Base-by-base conservation (phyloP, 2,113 vertebrate species). In the Ploceus nigricollis region DNA sequence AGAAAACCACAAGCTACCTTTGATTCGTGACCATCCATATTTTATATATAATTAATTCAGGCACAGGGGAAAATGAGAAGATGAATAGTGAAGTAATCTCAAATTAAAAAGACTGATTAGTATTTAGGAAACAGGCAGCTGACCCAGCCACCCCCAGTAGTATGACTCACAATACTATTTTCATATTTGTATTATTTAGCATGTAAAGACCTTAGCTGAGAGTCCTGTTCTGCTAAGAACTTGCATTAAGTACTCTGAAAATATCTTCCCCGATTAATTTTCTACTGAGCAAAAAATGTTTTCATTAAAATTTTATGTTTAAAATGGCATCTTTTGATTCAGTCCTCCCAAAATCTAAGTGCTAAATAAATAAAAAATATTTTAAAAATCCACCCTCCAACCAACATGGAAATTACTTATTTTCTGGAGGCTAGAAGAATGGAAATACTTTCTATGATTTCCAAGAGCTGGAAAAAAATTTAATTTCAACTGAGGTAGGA, bases 131-230 rank as follows among this genome's bases (percentile, higher is more conserved):
- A 93, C 64, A 82, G 45, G 88, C 76, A 96, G 76, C 75, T 96
- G 94, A 94, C 87, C 66, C 71, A 88, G 82, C 82, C 88, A 92
- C 76, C 66, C 54, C 71, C 82, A 88, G 50, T 2, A 81, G 47
- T 56, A 78, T 93, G 71, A 94, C 60, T 96, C 88, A 95, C 51
- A 44, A 70, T 48, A 83, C 72, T 92, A 71, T 96, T 87, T 95
- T 87, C 78, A 82, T 95, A 93, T 95, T 90, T 93, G 47, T 94
- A 90, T 92, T 89, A 92, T 73, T 86, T 93, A 94, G 65, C 31
- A 94, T 66, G 39, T 93, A 66, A 94, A 94, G 79, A 90, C 71
- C 42, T 66, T 81, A 93, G 47, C 50, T 81, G 39, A 86, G 80
- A 95, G 64, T 60, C 56, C 85, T 86, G 60, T 77, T 93, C 75